Evolutionary conservation across 2,797 vertebrate species (phyloP).

Genomic region (Galagoides demidoff): DNA sequence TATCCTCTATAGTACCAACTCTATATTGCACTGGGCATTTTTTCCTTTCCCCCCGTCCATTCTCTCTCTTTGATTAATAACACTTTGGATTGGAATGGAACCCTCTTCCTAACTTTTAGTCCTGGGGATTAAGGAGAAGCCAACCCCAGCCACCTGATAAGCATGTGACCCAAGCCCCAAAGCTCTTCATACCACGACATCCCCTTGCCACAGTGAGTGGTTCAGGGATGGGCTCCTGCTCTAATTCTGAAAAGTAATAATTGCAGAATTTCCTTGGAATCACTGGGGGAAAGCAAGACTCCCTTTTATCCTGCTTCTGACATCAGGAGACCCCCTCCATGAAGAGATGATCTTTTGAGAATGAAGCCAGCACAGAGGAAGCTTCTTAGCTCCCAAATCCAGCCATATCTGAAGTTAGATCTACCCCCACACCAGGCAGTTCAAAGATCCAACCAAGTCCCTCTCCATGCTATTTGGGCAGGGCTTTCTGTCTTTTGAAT

Average conservation of each 20-base stretch:
- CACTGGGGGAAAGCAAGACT: neutral
- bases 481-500: neutral
- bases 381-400: neutral
- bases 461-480: neutral
- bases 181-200: accelerated
- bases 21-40: neutral
- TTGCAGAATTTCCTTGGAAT: neutral
- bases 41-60: accelerated
- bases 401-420: neutral
- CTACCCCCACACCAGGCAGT: accelerated
- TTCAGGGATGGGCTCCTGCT: neutral
- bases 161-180: accelerated
- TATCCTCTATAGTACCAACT: neutral
- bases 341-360: neutral
- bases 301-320: neutral
- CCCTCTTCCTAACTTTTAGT: neutral
- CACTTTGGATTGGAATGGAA: neutral
- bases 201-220: neutral
- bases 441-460: neutral
- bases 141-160: neutral
- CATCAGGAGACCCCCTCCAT: neutral
- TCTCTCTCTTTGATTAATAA: neutral
- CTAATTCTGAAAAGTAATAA: neutral
- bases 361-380: neutral
- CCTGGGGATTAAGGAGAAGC: neutral